A percentile compares a stretch with the other conserved stretches of the same genome.
Conservation (phyloP, 2,888 invertebrate genomes). For the Venusia cambrica region DNA sequence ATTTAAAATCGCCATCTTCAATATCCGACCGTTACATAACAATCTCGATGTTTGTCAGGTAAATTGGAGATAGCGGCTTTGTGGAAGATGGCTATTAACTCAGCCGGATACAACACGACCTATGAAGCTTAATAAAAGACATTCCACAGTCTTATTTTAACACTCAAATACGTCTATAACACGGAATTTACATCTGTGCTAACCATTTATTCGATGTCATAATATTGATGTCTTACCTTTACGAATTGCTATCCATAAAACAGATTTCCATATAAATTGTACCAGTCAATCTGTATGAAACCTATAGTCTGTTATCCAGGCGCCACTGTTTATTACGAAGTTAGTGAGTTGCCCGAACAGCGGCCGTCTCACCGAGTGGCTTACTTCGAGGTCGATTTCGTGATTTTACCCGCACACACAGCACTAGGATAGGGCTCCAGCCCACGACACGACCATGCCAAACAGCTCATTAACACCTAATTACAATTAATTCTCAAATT, state of each 20-base stretch:
- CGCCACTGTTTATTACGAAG: constrained; percentile 4
- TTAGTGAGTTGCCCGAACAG: constrained; percentile 3
- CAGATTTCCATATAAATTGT: constrained; percentile 39
- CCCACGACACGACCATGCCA: constrained; percentile 41
- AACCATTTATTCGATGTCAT: constrained; percentile 14
- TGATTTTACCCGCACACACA: constrained; percentile 22
- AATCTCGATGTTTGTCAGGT: no score
- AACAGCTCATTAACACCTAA: constrained; percentile 46
- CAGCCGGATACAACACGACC: no score
- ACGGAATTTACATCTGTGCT: constrained; percentile 9
- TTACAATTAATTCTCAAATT: constrained; percentile 49
- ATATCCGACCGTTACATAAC: no score
- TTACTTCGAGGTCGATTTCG: constrained; percentile 21
- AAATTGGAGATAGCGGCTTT: no score
- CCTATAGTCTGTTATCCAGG: constrained; percentile 1
- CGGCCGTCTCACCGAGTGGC: constrained; percentile 6
- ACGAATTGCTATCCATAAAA: constrained; percentile 32
- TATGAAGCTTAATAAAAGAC: no score
- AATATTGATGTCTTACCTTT: constrained; percentile 12
- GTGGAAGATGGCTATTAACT: no score
- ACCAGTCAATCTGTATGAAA: constrained; percentile 26
- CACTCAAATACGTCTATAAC: neutral
- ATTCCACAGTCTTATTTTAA: no score
- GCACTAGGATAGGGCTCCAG: constrained; percentile 20
- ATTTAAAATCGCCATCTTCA: no score